Percentiles rank a stretch among this genome's conserved stretches.
Evolutionary conservation across 2,113 vertebrate genomes (phyloP).

Genomic region (Cyphomyrus discorhynchus): DNA sequence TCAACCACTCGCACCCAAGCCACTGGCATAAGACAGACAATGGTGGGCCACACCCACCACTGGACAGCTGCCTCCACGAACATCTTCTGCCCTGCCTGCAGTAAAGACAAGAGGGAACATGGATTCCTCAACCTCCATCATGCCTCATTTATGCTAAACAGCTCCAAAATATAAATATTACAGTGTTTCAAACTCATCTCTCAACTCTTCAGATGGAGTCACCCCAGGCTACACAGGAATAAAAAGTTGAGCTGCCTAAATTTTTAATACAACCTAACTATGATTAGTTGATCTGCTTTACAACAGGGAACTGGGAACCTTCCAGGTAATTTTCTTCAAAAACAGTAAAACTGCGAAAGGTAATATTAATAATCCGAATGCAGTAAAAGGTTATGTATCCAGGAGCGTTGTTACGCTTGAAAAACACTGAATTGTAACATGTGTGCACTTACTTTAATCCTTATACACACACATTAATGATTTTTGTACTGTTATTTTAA

Average conservation of each 20-base stretch:
- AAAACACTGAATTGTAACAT: neutral
- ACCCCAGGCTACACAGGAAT: neutral
- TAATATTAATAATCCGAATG: neutral
- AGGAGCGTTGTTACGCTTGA: neutral
- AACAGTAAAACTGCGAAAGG: neutral
- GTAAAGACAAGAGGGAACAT: neutral
- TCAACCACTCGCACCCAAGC: slow-evolving; percentile 39
- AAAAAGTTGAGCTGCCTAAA: neutral
- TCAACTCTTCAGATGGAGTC: neutral
- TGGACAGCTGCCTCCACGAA: slow-evolving; percentile 39
- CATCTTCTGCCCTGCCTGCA: slow-evolving; percentile 57
- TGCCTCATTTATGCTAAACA: neutral
- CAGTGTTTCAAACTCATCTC: neutral
- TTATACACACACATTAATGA: neutral
- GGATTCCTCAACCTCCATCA: neutral
- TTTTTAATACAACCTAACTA: neutral
- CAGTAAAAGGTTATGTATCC: neutral
- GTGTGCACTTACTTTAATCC: neutral
- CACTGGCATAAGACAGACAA: slow-evolving; percentile 38
- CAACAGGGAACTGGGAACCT: neutral
- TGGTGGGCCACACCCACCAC: slow-evolving; percentile 45
- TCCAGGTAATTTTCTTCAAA: neutral
- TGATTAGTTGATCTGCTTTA: neutral
- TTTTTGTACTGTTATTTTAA: neutral
- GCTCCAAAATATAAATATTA: neutral